phyloP scores from a whole-genome alignment of 2,797 vertebrate genomes.

The Cossypha dichroa region DNA sequence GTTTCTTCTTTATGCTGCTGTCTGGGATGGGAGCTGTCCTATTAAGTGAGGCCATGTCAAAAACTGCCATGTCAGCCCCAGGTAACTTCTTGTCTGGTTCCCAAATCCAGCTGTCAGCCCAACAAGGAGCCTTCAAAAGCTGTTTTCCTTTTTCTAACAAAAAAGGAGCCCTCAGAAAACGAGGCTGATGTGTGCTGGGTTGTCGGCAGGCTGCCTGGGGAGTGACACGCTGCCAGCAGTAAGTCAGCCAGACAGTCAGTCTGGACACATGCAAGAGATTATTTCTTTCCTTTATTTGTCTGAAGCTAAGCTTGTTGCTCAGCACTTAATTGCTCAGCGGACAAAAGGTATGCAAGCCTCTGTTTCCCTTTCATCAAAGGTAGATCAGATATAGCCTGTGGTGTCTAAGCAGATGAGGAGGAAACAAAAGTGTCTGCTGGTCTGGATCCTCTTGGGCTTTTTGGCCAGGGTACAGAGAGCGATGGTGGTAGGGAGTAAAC shows the following conservation, averaged over 20 bases:
- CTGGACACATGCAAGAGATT: background rate
- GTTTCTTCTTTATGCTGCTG: background rate
- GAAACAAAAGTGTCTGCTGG: background rate
- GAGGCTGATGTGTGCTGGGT: background rate
- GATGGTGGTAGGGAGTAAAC: background rate
- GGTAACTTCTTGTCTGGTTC: background rate
- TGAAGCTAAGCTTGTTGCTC: background rate
- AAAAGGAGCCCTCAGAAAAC: background rate
- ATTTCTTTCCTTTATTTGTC: background rate
- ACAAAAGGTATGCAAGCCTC: background rate
- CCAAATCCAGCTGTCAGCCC: background rate
- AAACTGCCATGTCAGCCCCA: background rate
- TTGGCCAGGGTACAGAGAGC: background rate
- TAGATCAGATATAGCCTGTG: background rate
- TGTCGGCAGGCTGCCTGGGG: background rate
- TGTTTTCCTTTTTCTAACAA: background rate
- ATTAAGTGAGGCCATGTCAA: background rate
- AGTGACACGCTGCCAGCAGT: background rate
- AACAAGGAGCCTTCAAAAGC: background rate
- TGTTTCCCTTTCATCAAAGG: background rate
- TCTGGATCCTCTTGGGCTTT: background rate
- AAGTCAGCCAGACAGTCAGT: fast-evolving
- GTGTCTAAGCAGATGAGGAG: background rate
- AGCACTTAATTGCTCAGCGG: background rate
- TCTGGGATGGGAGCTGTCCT: background rate